Conservation (phyloP, 1,140 invertebrate genomes). For the Hycleus phaleratus region DNA sequence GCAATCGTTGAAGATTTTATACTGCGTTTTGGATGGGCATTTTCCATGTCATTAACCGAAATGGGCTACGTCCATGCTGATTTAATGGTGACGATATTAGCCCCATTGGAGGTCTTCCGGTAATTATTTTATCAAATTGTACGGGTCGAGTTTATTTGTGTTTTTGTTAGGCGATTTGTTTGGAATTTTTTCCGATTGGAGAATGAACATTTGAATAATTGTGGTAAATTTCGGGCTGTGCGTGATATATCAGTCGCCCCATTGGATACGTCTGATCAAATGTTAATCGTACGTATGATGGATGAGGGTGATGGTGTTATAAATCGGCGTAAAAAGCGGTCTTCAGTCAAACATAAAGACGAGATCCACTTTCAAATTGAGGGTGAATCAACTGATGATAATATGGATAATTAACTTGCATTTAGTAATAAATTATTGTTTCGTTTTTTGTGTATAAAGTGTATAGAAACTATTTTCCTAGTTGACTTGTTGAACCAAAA, state of each 20-base stretch:
- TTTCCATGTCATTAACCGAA: conserved; percentile 81
- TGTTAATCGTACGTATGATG: conserved; percentile 89
- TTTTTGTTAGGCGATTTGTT: conserved; percentile 73
- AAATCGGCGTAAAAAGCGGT: conserved; percentile 57
- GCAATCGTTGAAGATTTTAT: conserved; percentile 79
- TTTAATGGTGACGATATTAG: conserved; percentile 80
- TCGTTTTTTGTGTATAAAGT: neutral
- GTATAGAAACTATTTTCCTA: too few species aligned
- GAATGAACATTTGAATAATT: conserved; percentile 99
- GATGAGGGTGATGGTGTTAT: conserved; percentile 83
- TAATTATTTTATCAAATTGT: conserved; percentile 33
- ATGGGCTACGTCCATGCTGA: conserved; percentile 71
- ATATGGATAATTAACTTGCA: conserved; percentile 23
- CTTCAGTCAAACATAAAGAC: conserved; percentile 39
- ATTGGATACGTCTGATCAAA: conserved; percentile 87
- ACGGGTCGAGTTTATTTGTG: too few species aligned
- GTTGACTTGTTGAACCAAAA: too few species aligned
- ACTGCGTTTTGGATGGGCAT: conserved; percentile 85
- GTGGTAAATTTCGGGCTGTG: conserved; percentile 97
- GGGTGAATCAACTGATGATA: conserved; percentile 43
- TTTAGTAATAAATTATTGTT: conserved; percentile 1
- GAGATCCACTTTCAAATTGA: conserved; percentile 36
- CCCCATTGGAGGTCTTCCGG: conserved; percentile 93
- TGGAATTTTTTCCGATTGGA: conserved; percentile 99
- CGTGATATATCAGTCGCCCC: conserved; percentile 97